These are phyloP conservation scores for Glyptemys insculpta DNA, from an alignment of 2,797 vertebrate species.

Conservation along the genomic window DNA sequence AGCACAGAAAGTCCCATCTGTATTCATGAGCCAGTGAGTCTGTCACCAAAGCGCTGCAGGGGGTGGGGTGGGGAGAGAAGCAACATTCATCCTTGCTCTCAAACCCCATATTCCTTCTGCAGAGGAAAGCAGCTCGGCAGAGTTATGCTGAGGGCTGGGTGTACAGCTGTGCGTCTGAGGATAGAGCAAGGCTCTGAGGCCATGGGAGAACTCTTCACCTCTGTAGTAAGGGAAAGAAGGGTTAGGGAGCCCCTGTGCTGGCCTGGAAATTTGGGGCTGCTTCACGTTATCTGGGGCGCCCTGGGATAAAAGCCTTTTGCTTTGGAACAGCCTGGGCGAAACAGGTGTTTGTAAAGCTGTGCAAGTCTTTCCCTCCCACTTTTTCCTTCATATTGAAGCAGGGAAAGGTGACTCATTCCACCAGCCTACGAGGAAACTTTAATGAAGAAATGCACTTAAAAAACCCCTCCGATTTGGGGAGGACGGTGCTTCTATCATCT, in stretches of 20 bases:
- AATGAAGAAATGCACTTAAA: slow-evolving; percentile 67
- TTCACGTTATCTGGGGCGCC: neutral
- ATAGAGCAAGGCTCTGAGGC: neutral
- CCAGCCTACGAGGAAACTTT: slow-evolving; percentile 48
- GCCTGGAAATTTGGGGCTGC: neutral
- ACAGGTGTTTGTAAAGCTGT: neutral
- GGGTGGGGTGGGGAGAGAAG: neutral
- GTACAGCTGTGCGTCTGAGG: neutral
- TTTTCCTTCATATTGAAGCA: slow-evolving; percentile 13
- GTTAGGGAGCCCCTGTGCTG: neutral
- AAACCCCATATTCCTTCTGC: neutral
- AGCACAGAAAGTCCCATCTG: neutral
- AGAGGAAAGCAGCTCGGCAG: neutral
- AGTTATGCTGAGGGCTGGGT: slow-evolving; percentile 13
- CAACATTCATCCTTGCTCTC: neutral
- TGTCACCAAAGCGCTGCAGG: neutral
- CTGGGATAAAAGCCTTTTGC: neutral
- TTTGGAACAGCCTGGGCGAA: neutral
- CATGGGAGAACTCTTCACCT: neutral
- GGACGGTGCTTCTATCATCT: slow-evolving; percentile 16
- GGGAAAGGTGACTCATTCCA: slow-evolving; percentile 66
- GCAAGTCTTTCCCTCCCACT: slow-evolving; percentile 34
- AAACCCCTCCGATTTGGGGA: slow-evolving; percentile 38
- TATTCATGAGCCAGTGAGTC: fast-evolving
- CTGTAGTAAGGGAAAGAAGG: neutral